A percentile compares a stretch with the other conserved stretches of the same genome.
These are phyloP conservation scores for Drosophila albomicans DNA, from an alignment of 1,140 invertebrate genomes.

Conservation along the genomic window DNA sequence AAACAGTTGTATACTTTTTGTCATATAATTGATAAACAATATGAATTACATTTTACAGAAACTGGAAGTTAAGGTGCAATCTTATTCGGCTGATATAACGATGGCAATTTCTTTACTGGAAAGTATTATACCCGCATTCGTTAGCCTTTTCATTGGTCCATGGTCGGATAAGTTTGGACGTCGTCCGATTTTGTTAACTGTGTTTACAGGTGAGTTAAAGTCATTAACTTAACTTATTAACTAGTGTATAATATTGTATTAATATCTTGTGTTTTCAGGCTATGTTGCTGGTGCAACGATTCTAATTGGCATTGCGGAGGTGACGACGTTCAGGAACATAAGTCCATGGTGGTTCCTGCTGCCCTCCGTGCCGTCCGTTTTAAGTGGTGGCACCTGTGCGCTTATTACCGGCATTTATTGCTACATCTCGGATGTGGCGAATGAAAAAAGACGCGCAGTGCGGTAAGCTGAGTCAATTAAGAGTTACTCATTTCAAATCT, in stretches of 20 bases:
- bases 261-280: constrained; percentile 40
- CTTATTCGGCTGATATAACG: constrained; percentile 87
- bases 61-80: constrained; percentile 88
- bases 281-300: constrained; percentile 64
- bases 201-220: constrained; percentile 85
- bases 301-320: constrained; percentile 57
- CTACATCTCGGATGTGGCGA: constrained; percentile 88
- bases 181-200: constrained; percentile 87
- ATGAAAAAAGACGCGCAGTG: constrained; percentile 85
- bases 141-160: constrained; percentile 89
- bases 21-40: neutral
- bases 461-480: constrained; percentile 56
- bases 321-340: constrained; percentile 72
- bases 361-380: constrained; percentile 87
- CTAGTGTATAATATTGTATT: neutral
- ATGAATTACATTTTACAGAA: constrained; percentile 51
- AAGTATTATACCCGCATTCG: constrained; percentile 87
- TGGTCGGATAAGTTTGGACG: constrained; percentile 91
- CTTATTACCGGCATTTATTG: constrained; percentile 88
- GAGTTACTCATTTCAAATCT: neutral
- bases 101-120: constrained; percentile 87
- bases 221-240: neutral
- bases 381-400: constrained; percentile 87
- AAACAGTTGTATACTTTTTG: constrained; percentile 24
- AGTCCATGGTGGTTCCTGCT: constrained; percentile 87